These are phyloP conservation scores for Oxycera nigricornis DNA, from an alignment of 2,888 invertebrate species.

Conservation along the genomic window DNA sequence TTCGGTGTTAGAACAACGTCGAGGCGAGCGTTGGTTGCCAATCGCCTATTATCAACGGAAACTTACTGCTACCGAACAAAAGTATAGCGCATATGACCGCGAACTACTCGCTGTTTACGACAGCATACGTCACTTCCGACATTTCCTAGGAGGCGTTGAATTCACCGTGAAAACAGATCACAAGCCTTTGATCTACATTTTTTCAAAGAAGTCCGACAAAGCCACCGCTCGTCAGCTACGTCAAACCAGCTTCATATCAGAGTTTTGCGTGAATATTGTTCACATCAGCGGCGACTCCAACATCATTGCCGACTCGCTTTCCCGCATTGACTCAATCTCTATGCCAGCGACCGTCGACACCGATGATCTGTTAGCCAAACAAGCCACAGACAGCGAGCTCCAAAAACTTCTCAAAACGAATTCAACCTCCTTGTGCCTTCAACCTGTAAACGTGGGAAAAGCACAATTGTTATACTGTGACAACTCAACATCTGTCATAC, in stretches of 20 bases:
- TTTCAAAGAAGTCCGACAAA: no score
- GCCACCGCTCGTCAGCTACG: no score
- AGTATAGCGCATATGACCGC: conserved; percentile 59
- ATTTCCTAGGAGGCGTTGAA: conserved; percentile 56
- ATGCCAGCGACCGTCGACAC: no score
- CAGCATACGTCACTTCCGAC: conserved; percentile 51
- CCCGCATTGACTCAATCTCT: no score
- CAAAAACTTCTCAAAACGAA: neutral
- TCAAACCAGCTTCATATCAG: neutral
- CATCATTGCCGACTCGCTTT: no score
- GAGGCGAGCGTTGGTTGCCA: conserved; percentile 47
- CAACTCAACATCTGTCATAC: neutral
- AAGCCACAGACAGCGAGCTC: neutral
- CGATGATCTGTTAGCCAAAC: neutral
- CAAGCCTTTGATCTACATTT: conserved; percentile 55
- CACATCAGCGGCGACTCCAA: neutral
- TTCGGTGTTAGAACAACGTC: conserved; percentile 50
- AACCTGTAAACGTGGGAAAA: neutral
- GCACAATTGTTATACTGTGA: neutral
- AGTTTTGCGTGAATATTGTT: neutral
- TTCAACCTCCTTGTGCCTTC: neutral
- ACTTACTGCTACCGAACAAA: no score
- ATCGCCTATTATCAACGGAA: conserved; percentile 51
- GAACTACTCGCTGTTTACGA: conserved; percentile 55
- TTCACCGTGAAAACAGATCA: conserved; percentile 56